Evolutionary conservation across 2,797 vertebrate genomes (phyloP), one percentile per base, ranked within the genome.

Genomic region (Characodon lateralis): DNA sequence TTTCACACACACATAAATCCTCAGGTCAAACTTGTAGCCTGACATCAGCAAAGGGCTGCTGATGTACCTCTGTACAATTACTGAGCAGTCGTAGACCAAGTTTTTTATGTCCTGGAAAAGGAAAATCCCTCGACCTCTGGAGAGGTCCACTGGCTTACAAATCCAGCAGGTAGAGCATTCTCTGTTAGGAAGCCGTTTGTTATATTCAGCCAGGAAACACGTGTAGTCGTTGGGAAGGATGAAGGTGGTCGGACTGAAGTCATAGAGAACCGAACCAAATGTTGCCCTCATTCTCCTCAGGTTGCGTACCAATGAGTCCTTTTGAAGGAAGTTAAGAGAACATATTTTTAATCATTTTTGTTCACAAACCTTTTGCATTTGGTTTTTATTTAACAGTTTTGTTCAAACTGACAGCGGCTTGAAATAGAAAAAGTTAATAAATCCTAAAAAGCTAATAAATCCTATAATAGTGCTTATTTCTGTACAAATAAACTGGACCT

Each of bases 1-100:
- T 14, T 94, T 96, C 73, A 96, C 91, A 0, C 96, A 97, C 4
- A 95, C 95, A 0, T 97, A 97, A 81, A 97, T 91, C 51, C 96
- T 93, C 71, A 97, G 93, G 87, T 97, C 96, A 41, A 96, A 94
- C 80, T 97, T 97, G 85, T 96, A 97, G 20, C 96, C 94, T 0
- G 96, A 96, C 71, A 97, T 94, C 7, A 97, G 93, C 48, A 96
- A 86, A 1, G 96, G 95, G 77, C 95, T 92, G 71, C 94, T 95
- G 81, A 96, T 94, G 74, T 97, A 97, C 79, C 94, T 93, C 91
- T 97, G 96, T 0, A 97, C 89, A 5, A 97, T 91, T 0, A 95
- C 93, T 0, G 93, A 68, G 48, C 93, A 93, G 51, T 96, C 90
- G 51, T 97, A 97, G 8, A 90, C 80, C 69, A 97, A 83, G 72